Conservation (phyloP, 2,888 invertebrate genomes). For the Agrochola macilenta region DNA sequence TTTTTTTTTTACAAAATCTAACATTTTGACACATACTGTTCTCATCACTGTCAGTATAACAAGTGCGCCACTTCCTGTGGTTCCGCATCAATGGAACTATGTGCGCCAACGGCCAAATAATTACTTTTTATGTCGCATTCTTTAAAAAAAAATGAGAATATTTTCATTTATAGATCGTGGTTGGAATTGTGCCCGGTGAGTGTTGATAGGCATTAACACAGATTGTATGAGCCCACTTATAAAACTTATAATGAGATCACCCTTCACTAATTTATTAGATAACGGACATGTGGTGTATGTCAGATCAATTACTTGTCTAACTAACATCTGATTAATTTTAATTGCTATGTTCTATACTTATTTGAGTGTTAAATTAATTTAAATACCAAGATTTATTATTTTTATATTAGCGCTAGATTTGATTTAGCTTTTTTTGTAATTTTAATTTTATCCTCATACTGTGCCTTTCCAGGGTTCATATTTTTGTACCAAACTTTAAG, state of each 20-base stretch:
- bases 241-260: not conserved
- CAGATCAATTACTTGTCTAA: not conserved
- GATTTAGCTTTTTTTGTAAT: too few species aligned
- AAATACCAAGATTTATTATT: too few species aligned
- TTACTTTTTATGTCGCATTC: constrained; percentile 44
- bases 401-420: too few species aligned
- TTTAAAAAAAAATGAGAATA: constrained; percentile 30
- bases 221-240: not conserved
- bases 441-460: too few species aligned
- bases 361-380: too few species aligned
- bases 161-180: constrained; percentile 34
- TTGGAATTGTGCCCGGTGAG: constrained; percentile 55
- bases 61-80: constrained; percentile 54
- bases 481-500: too few species aligned
- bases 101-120: constrained; percentile 51
- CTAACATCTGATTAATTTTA: too few species aligned
- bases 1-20: not conserved
- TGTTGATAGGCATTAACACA: constrained; percentile 3
- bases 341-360: too few species aligned
- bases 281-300: not conserved
- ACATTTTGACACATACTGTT: constrained; percentile 34
- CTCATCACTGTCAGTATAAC: constrained; percentile 49
- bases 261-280: not conserved
- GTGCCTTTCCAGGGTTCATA: too few species aligned
- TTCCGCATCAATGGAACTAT: constrained; percentile 64